Conservation (phyloP, 2,113 vertebrate species). For the Cyprinodon brontotheroides region DNA sequence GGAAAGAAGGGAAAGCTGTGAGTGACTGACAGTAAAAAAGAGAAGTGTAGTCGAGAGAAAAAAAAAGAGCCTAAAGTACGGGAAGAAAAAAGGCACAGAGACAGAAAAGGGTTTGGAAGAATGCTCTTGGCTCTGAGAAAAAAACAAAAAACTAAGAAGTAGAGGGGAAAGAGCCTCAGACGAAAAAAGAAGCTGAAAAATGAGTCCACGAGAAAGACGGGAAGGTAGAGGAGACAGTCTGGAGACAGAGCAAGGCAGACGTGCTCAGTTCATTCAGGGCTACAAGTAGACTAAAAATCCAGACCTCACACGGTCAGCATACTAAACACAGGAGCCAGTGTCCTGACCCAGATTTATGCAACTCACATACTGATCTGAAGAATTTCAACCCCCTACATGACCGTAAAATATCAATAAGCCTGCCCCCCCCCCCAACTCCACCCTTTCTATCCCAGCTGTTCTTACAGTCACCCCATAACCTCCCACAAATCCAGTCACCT, state of each 20-base stretch:
- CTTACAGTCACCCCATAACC: constrained; percentile 57
- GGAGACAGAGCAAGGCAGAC: constrained; percentile 61
- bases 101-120: constrained; percentile 58
- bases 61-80: constrained; percentile 48
- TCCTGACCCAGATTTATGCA: constrained; percentile 80
- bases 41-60: constrained; percentile 48
- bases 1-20: constrained; percentile 62
- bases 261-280: constrained; percentile 73
- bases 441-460: constrained; percentile 54
- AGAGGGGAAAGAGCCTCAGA: constrained; percentile 39
- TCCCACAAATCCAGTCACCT: constrained; percentile 56
- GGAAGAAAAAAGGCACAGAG: constrained; percentile 57
- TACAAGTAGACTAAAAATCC: constrained; percentile 66
- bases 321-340: constrained; percentile 72
- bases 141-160: constrained; percentile 31
- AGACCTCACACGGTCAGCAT: constrained; percentile 76
- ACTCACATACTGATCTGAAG: constrained; percentile 74
- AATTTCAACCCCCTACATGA: background rate
- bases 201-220: constrained; percentile 28
- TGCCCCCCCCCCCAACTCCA: constrained; percentile 3
- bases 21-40: constrained; percentile 72
- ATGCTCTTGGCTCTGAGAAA: constrained; percentile 43
- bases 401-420: constrained; percentile 30
- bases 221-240: constrained; percentile 44
- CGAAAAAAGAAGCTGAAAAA: constrained; percentile 19